Conservation (phyloP, 2,113 vertebrate genomes). For the Scomber colias region DNA sequence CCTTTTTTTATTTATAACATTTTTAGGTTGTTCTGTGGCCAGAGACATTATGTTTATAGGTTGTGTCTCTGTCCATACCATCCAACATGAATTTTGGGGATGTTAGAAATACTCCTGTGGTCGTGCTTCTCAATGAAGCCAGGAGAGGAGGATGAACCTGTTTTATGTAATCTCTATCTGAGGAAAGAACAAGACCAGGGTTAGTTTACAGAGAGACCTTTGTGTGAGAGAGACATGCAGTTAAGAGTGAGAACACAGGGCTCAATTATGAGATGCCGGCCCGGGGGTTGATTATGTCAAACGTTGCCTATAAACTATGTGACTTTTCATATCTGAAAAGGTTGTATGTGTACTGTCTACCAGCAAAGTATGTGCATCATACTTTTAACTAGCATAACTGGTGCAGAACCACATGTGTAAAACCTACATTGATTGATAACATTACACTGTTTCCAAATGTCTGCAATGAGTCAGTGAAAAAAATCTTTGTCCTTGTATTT, state of each 20-base stretch:
- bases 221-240: constrained; percentile 2
- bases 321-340: not conserved
- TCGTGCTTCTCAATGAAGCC: not conserved
- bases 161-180: not conserved
- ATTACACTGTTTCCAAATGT: not conserved
- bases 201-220: constrained; percentile 3
- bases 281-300: not conserved
- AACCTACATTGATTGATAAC: not conserved
- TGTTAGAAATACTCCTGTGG: not conserved
- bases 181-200: not conserved
- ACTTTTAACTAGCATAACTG: not conserved
- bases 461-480: not conserved
- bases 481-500: no score
- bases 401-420: no score
- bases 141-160: not conserved
- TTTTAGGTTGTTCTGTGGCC: no score
- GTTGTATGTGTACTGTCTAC: not conserved
- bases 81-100: not conserved
- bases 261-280: not conserved
- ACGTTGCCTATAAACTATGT: not conserved
- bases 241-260: not conserved
- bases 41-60: no score
- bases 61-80: not conserved
- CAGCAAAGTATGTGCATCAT: not conserved
- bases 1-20: not conserved